Evolutionary conservation across 1,140 invertebrate genomes (phyloP).

Genomic region (Sarcophaga bullata): DNA sequence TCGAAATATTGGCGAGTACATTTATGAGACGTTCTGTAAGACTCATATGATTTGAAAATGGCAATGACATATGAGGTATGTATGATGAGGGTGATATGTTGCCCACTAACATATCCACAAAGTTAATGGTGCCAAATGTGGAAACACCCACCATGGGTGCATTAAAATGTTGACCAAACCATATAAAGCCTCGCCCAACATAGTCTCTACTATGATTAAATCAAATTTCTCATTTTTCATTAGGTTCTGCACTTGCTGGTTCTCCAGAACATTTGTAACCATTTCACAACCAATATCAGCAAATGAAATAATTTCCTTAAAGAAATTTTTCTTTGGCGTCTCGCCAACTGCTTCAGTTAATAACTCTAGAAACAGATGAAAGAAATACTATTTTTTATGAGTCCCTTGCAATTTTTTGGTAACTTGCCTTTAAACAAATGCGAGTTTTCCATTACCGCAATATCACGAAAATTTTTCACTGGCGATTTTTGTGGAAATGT

Average conservation of each 20-base stretch:
- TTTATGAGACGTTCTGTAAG: conserved; percentile 66
- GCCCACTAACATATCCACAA: conserved; percentile 50
- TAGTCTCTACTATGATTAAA: conserved; percentile 53
- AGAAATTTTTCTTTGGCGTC: neutral
- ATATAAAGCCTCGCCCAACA: conserved; percentile 30
- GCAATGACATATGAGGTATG: conserved; percentile 55
- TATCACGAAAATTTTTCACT: conserved; percentile 56
- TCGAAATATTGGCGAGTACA: conserved; percentile 41
- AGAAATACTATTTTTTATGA: neutral
- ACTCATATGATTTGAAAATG: conserved; percentile 62
- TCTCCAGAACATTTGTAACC: conserved; percentile 46
- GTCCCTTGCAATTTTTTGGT: neutral
- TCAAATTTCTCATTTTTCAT: conserved; percentile 48
- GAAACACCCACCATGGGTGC: conserved; percentile 52
- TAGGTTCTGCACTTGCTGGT: conserved; percentile 50
- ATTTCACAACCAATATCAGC: conserved; percentile 13
- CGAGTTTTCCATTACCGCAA: conserved; percentile 49
- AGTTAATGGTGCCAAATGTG: conserved; percentile 51
- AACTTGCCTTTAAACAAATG: conserved; percentile 52
- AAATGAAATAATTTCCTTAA: neutral
- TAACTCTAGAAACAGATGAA: conserved; percentile 20
- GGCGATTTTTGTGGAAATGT: conserved; percentile 69
- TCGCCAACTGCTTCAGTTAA: neutral
- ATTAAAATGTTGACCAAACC: conserved; percentile 35
- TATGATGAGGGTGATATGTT: conserved; percentile 60